Evolutionary conservation across 2,113 vertebrate species (phyloP).

Genomic region (Cinclus cinclus): DNA sequence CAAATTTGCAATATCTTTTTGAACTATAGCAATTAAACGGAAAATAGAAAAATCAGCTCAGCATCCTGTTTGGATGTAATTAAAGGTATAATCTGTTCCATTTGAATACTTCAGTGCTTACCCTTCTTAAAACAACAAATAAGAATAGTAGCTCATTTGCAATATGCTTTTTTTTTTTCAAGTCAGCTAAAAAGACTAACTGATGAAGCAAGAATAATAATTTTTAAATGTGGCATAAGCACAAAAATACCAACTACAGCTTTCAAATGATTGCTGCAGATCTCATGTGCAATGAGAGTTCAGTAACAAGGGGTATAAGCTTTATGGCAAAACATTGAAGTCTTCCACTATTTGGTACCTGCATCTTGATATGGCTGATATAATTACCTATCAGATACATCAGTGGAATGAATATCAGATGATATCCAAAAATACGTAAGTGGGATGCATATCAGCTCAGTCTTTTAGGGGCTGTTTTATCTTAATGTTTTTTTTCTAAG

Average conservation of each 20-base stretch:
- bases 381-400: constrained; percentile 40
- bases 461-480: constrained; percentile 18
- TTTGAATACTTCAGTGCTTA: constrained; percentile 73
- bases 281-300: background rate
- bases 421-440: background rate
- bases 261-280: constrained; percentile 25
- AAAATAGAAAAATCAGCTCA: constrained; percentile 77
- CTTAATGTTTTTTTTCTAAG: background rate
- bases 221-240: constrained; percentile 49
- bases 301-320: background rate
- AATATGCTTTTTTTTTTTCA: constrained; percentile 58
- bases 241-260: constrained; percentile 28
- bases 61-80: constrained; percentile 78
- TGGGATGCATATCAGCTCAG: background rate
- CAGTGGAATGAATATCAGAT: constrained; percentile 16
- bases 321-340: constrained; percentile 18
- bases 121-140: constrained; percentile 76
- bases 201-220: constrained; percentile 67
- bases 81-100: constrained; percentile 81
- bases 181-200: constrained; percentile 66
- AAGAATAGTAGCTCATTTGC: constrained; percentile 75
- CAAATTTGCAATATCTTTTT: constrained; percentile 71
- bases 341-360: background rate
- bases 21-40: constrained; percentile 76
- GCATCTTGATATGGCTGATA: background rate